Base-by-base conservation (phyloP, 1,140 invertebrate genomes). In the Trachymyrmex septentrionalis region DNA sequence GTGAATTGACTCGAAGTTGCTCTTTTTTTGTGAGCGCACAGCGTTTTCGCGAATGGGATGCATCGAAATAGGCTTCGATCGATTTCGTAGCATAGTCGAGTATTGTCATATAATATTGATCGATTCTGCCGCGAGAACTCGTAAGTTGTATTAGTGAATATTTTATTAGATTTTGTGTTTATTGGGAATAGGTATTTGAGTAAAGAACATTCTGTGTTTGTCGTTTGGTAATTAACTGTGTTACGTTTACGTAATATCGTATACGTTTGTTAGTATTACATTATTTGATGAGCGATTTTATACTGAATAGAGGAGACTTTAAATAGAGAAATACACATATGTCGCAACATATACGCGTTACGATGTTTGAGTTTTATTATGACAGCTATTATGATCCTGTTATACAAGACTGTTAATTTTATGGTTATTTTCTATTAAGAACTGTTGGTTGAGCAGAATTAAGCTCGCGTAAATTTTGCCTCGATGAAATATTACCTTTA, bases 1-100 rank as follows among this genome's bases (percentile, higher is more conserved):
- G 30, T 63, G 30, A 44, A 73, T 85, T 73, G 80, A 84, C 80
- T 84, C 48, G 55, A 84, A 84, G 80, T 75, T 84, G 69, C 69
- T 84, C 69, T 75, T 84, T 84, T 84, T 84, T 38, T 69, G 69
- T 59, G 44, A 44, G 59, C 24, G 69, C 34, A 48, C 50, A 48
- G 34, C 24, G 59, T 61, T 75, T 73, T 19, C 69, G 80, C 55
- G 55, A 38, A 73, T n/a, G 24, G 63, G 19, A 72, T 27, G 12
- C 66, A 24, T 34, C 30, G 21, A 81, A 81, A 69, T 27, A 71
- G 55, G 80, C 38, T 72, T 38, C 67, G 38, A 82, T 82, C 55
- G 24, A 66, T 30, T 82, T 61, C 55, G 14, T n/a, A 44, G 24
- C 7, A 48, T 5, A n/a, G 21, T 59, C 24, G 12, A 73, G 16